Evolutionary conservation across 2,113 vertebrate species (phyloP), one percentile per base, ranked within the genome.

Genomic region (Columba janthina): DNA sequence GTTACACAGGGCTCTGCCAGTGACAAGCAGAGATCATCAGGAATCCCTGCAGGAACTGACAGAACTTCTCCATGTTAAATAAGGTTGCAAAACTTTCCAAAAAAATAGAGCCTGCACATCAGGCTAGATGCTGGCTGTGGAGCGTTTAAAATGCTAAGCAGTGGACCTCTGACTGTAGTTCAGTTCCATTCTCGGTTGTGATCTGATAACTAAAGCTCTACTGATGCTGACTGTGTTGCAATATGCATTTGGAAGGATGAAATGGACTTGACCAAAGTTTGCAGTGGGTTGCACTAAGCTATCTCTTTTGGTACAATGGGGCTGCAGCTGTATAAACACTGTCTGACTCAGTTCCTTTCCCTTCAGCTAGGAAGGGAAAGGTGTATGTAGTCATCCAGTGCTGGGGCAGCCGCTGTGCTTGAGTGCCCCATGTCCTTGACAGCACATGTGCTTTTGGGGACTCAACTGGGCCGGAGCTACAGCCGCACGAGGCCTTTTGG

Each of bases 81-180:
- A 79, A 60, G 4, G 20, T 57, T 91, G 36, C 28, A 88, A 91
- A 95, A 73, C 71, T 91, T 86, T 16, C 20, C 9, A 71, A 83
- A 25, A 26, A 79, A 28, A 2, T 12, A 38, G 17, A 75, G 7
- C 11, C 19, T 50, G 3, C 19, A 77, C 26, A 80, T 70, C 24
- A 66, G 44, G 12, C 14, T 88, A 58, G 57, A 36, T 69, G 29
- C 11, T 76, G 54, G 19, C 15, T 62, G 36, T 44, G 36, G 26
- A 89, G 10, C 6, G 36, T 54, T 80, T 56, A 34, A 85, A 96
- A 56, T 73, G 25, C 4, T 29, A 62, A 89, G 5, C 15, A 91
- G 48, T 46, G 36, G 66, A 71, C 9, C 10, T 61, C 54, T 48
- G n/a, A n/a, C 28, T 28, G 15, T 24, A 73, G 73, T 58, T 74